Evolutionary conservation across 2,113 vertebrate species (phyloP).

Genomic region (Noturus placidus): DNA sequence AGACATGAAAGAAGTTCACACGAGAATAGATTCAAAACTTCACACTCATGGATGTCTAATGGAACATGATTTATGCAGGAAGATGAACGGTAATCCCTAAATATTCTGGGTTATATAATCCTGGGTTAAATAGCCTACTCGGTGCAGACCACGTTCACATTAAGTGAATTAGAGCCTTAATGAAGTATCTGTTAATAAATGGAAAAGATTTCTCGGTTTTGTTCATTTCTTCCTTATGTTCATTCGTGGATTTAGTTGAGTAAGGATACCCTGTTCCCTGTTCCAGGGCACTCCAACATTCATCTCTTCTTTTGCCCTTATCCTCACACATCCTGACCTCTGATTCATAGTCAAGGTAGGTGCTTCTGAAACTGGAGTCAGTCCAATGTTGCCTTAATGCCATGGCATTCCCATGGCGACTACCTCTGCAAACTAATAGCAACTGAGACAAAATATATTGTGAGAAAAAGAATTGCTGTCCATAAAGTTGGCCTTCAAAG

Average conservation of each 20-base stretch:
- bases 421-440: neutral
- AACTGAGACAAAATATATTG: neutral
- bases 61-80: neutral
- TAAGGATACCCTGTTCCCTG: neutral
- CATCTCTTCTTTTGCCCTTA: neutral
- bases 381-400: neutral
- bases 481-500: neutral
- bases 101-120: neutral
- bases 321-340: neutral
- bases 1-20: neutral
- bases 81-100: neutral
- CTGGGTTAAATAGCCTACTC: neutral
- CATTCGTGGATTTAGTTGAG: neutral
- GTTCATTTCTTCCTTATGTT: neutral
- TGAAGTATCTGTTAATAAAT: neutral
- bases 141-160: neutral
- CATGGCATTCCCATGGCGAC: neutral
- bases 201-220: neutral
- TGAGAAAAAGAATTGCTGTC: neutral
- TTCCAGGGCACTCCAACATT: neutral
- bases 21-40: neutral
- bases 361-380: neutral
- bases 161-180: neutral
- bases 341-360: constrained; percentile 1
- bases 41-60: neutral